A percentile compares a stretch with the other conserved stretches of the same genome.
Conservation (phyloP, 2,113 vertebrate species). For the Rutilus rutilus region DNA sequence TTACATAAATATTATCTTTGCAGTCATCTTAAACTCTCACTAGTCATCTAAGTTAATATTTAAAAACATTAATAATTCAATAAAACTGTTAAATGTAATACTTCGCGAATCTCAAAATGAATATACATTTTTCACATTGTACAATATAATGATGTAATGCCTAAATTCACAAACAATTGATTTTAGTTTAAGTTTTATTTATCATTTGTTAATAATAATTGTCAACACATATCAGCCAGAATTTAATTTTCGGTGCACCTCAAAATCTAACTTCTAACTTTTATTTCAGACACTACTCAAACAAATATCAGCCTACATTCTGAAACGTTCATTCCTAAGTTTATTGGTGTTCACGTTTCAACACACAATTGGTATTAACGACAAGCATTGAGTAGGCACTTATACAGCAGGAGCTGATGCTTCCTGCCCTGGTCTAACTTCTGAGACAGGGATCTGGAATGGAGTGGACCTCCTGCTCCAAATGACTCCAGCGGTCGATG, state of each 20-base stretch:
- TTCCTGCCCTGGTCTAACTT: slow-evolving; percentile 5
- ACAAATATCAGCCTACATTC: not conserved
- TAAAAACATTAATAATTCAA: not conserved
- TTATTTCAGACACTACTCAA: not conserved
- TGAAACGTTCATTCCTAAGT: not conserved
- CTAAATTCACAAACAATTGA: not conserved
- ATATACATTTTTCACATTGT: not conserved
- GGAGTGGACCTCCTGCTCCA: slow-evolving; percentile 46
- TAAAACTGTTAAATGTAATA: not conserved
- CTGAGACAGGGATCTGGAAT: slow-evolving; percentile 29
- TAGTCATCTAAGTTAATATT: not conserved
- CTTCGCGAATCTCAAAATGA: not conserved
- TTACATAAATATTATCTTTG: not conserved
- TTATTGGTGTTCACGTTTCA: not conserved
- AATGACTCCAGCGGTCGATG: slow-evolving; percentile 46
- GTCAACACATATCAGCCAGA: not conserved
- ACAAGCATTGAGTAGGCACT: not conserved
- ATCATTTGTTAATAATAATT: not conserved
- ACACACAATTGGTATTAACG: not conserved
- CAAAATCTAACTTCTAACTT: not conserved
- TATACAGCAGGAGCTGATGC: not conserved
- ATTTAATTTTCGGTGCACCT: not conserved
- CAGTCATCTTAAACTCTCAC: not conserved
- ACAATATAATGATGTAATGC: not conserved
- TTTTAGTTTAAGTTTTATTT: not conserved